A percentile compares a stretch with the other conserved stretches of the same genome.
phyloP scores from a whole-genome alignment of 2,888 invertebrate species.

The Andrena bicolor region DNA sequence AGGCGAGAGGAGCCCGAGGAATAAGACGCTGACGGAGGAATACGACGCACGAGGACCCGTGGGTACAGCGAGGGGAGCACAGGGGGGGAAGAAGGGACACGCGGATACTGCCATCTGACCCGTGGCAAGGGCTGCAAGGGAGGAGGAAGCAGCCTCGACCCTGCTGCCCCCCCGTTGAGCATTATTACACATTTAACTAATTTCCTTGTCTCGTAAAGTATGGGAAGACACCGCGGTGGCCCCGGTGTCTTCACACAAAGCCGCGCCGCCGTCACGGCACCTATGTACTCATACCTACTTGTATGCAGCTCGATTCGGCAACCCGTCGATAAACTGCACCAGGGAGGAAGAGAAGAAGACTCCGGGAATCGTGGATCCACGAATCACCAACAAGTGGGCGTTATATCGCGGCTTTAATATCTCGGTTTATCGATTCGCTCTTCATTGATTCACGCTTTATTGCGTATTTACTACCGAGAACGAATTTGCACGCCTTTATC shows the following conservation, averaged over 20 bases:
- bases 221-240: slow-evolving; percentile 70
- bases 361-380: slow-evolving; percentile 15
- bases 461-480: slow-evolving; percentile 15
- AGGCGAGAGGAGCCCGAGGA: slow-evolving; percentile 25
- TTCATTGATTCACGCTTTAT: slow-evolving; percentile 30
- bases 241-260: slow-evolving; percentile 63
- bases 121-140: slow-evolving; percentile 19
- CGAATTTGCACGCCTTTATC: slow-evolving; percentile 28
- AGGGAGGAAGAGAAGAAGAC: neutral
- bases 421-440: slow-evolving; percentile 18
- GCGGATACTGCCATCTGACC: slow-evolving; percentile 53
- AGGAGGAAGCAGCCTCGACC: slow-evolving; percentile 41
- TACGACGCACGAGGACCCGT: slow-evolving; percentile 33
- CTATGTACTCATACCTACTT: neutral
- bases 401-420: slow-evolving; percentile 18
- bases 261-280: slow-evolving; percentile 55
- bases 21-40: slow-evolving; percentile 38
- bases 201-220: slow-evolving; percentile 82
- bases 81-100: slow-evolving; percentile 32
- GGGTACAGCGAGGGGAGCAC: slow-evolving; percentile 21
- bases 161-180: slow-evolving; percentile 70
- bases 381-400: slow-evolving; percentile 28
- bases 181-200: slow-evolving; percentile 83
- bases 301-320: slow-evolving; percentile 13
- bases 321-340: neutral